A percentile compares a stretch with the other conserved stretches of the same genome.
Conservation (phyloP, 2,888 invertebrate genomes). For the Xylota segnis region DNA sequence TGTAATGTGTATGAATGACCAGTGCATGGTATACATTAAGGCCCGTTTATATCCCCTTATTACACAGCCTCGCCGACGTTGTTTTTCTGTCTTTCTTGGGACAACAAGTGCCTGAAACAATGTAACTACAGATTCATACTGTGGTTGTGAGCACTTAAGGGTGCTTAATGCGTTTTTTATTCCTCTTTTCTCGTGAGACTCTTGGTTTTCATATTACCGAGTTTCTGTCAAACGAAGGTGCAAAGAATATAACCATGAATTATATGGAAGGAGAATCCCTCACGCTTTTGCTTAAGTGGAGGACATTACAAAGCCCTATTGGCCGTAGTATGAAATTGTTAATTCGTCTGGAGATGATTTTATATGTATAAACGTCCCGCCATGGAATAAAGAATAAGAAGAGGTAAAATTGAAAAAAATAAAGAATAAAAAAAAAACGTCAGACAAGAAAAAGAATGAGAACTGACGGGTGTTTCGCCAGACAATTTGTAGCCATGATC, state of each 20-base stretch:
- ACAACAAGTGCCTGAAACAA: not conserved
- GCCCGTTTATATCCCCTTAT: too few relatives aligned
- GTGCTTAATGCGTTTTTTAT: not conserved
- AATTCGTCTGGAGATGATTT: conserved; percentile 24
- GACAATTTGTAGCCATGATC: conserved; percentile 80
- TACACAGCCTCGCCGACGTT: not conserved
- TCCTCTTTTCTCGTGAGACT: conserved; percentile 4
- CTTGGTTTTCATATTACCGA: not conserved
- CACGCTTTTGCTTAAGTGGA: conserved; percentile 28
- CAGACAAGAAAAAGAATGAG: not conserved
- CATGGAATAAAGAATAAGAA: not conserved
- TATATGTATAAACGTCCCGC: not conserved
- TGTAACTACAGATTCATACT: not conserved
- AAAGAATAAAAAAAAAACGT: conserved; percentile 9
- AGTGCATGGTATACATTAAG: too few relatives aligned
- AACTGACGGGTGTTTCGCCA: conserved; percentile 71
- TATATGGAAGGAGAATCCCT: not conserved
- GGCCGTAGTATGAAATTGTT: conserved; percentile 17
- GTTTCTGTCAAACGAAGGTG: not conserved
- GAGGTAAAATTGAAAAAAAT: conserved; percentile 3
- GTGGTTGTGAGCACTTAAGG: conserved; percentile 23
- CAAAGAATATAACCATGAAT: not conserved
- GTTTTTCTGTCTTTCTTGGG: not conserved
- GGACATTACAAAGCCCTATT: conserved; percentile 15
- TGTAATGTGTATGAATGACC: too few relatives aligned